Percentiles rank a stretch among this genome's conserved stretches.
These are phyloP conservation scores for Lamellibrachia luymesi DNA, from an alignment of 1,140 invertebrate genomes.

Conservation along the genomic window DNA sequence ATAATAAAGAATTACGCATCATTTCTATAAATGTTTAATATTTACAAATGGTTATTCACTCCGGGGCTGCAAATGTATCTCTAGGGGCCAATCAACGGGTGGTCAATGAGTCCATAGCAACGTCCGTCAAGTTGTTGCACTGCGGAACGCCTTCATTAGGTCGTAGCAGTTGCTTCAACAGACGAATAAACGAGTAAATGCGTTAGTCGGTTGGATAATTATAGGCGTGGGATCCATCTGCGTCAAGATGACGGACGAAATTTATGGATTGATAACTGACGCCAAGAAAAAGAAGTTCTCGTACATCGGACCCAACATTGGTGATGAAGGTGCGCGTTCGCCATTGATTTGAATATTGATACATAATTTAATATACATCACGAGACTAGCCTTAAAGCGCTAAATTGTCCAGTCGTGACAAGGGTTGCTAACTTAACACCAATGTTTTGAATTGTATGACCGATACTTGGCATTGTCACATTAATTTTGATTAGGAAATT, in stretches of 20 bases:
- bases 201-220: background rate
- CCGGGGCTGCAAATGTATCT: background rate
- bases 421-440: background rate
- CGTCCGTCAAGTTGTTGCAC: background rate
- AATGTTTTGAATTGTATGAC: background rate
- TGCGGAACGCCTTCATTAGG: background rate
- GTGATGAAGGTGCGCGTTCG: conserved; percentile 42
- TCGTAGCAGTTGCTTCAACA: background rate
- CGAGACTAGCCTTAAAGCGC: background rate
- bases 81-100: background rate
- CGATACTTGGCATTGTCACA: too few species aligned
- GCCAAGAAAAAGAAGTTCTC: conserved; percentile 49
- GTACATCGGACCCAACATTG: conserved; percentile 39
- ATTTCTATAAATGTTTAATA: background rate
- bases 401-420: background rate
- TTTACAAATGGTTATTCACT: background rate
- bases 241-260: conserved; percentile 42
- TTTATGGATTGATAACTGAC: conserved; percentile 46
- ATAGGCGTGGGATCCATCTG: background rate
- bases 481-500: background rate
- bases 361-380: background rate
- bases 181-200: background rate
- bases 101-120: background rate
- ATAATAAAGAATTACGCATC: background rate
- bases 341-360: background rate